Base-by-base conservation (phyloP, 2,113 vertebrate species). In the Toxotes jaculatrix region DNA sequence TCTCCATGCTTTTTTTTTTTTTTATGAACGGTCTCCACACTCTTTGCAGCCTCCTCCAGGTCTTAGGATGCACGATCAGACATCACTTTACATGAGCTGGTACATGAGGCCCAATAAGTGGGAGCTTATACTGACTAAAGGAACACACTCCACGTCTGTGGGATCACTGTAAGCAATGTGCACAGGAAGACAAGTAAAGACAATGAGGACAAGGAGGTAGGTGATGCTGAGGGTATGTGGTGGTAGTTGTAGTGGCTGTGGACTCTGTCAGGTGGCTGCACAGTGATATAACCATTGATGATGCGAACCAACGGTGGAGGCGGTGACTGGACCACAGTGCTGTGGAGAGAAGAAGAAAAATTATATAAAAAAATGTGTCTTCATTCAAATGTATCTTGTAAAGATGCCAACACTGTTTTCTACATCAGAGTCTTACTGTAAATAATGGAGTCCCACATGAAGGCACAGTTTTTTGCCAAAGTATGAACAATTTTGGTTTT, bases 231-330 rank as follows among this genome's bases (percentile, higher is more conserved):
- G 0, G 4, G 69, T n/a, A 73, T 4, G 1, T 92, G 92, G 43
- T 89, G 91, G 62, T 86, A 82, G 59, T 68, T 42, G 80, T 72
- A 21, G 21, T 91, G 59, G 0, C 60, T 87, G 73, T 65, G 86
- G 75, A 27, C 68, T 56, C 80, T 62, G 16, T 95, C 79, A 8
- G 84, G 88, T 2, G 95, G 93, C 76, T 96, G 90, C 0, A 96
- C 91, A 0, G 96, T 95, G 86, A 96, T 92, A 91, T 96, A 95
- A 7, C 96, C 95, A 0, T 97, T 96, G 71, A 96, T 95, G 86
- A 97, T 93, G 53, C 90, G 94, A 51, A 95, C 95, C 86, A 93
- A 77, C 0, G 95, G 93, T 11, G 95, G 95, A 57, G 91, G 94
- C 0, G 95, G 94, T 21, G 95, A 92, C 79, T 92, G 93, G 8